phyloP scores from a whole-genome alignment of 2,797 vertebrate genomes.

The Cyclopterus lumpus region DNA sequence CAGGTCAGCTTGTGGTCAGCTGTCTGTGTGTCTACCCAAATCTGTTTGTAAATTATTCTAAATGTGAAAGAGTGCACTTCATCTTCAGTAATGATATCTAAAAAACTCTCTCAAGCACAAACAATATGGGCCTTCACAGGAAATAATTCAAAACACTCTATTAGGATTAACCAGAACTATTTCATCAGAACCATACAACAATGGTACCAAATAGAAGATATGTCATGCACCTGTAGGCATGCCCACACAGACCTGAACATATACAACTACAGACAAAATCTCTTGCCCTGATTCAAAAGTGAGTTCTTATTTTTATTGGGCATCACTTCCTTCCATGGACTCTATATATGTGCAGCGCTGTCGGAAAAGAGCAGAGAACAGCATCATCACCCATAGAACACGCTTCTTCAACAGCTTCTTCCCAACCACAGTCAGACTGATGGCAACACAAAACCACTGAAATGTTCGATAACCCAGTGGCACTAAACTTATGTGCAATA shows the following conservation, averaged over 20 bases:
- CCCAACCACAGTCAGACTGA: too few species aligned
- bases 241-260: not conserved
- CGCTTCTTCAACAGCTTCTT: too few species aligned
- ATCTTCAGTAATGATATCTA: not conserved
- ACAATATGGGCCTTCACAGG: not conserved
- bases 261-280: not conserved
- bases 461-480: too few species aligned
- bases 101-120: not conserved
- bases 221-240: too few species aligned
- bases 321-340: too few species aligned
- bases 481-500: too few species aligned
- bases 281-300: constrained; percentile 11
- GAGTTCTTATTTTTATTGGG: not conserved
- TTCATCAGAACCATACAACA: not conserved
- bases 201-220: not conserved
- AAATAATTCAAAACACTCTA: not conserved
- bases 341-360: too few species aligned
- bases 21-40: constrained; percentile 1
- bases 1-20: constrained; percentile 13
- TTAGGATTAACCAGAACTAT: not conserved
- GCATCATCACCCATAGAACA: too few species aligned
- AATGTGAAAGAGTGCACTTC: not conserved
- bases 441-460: too few species aligned
- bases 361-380: too few species aligned
- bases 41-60: constrained; percentile 13